Evolutionary conservation across 92 coral and sea anemone species (phyloP).

Genomic region (Palythoa heliodiscus): DNA sequence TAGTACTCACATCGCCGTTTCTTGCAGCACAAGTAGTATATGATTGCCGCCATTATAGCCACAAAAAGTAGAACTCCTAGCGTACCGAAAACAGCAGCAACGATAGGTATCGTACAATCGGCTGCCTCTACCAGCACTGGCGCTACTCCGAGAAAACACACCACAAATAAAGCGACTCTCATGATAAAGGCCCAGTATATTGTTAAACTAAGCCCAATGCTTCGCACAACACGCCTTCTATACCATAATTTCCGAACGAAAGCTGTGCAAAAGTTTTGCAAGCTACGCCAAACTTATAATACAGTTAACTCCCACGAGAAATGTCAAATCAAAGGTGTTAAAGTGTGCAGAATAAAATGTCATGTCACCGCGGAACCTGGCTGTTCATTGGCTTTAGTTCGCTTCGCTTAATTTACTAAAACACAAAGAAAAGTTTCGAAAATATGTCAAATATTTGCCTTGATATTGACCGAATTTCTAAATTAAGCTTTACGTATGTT

Average conservation of each 20-base stretch:
- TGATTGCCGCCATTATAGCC: slow-evolving; percentile 39
- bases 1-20: slow-evolving; percentile 41
- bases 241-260: background rate
- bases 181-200: background rate
- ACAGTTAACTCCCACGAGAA: slow-evolving; percentile 36
- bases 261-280: background rate
- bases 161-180: background rate
- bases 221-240: background rate
- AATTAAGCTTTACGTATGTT: background rate
- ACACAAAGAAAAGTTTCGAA: background rate
- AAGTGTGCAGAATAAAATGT: slow-evolving; percentile 7
- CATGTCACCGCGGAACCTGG: background rate
- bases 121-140: slow-evolving; percentile 35
- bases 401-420: slow-evolving; percentile 56
- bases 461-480: slow-evolving; percentile 11
- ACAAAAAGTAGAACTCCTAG: slow-evolving; percentile 59
- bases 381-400: slow-evolving; percentile 62
- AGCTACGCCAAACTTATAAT: background rate
- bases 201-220: background rate
- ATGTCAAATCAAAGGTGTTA: background rate
- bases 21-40: slow-evolving; percentile 67
- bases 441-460: slow-evolving; percentile 16
- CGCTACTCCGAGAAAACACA: background rate
- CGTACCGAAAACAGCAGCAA: slow-evolving; percentile 76
- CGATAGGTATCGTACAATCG: slow-evolving; percentile 59